These are phyloP conservation scores for Danio jaintianensis DNA, from an alignment of 2,797 vertebrate genomes.

Conservation along the genomic window DNA sequence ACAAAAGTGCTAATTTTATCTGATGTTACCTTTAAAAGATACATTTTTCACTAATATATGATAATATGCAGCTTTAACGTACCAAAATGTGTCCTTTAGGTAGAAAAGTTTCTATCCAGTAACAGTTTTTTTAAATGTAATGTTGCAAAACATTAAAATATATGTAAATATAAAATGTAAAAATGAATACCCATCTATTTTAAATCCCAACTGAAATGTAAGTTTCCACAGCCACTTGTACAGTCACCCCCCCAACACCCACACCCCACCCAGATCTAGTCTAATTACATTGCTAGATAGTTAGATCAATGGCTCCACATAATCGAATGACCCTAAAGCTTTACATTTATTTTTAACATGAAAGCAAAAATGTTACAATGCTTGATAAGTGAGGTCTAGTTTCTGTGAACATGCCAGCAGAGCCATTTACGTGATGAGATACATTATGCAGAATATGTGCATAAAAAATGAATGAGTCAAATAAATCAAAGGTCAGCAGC, in stretches of 20 bases:
- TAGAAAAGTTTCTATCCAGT: too few relatives aligned
- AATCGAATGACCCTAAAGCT: slow-evolving; percentile 46
- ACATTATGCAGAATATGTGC: slow-evolving; percentile 27
- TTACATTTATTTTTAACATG: slow-evolving; percentile 29
- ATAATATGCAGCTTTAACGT: too few relatives aligned
- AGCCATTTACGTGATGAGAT: slow-evolving; percentile 42
- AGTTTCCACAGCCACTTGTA: too few relatives aligned
- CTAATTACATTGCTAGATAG: slow-evolving; percentile 65
- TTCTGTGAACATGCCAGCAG: slow-evolving; percentile 34
- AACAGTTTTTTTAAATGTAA: not conserved
- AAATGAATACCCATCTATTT: not conserved
- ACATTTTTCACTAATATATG: too few relatives aligned
- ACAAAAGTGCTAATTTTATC: too few relatives aligned
- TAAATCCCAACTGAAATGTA: too few relatives aligned
- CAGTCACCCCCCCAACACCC: too few relatives aligned
- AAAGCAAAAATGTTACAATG: slow-evolving; percentile 51
- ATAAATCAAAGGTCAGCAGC: slow-evolving; percentile 48
- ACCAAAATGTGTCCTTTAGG: too few relatives aligned
- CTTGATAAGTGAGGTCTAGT: slow-evolving; percentile 30
- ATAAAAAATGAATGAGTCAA: slow-evolving; percentile 43
- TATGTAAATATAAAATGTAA: too few relatives aligned
- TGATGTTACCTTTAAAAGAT: too few relatives aligned
- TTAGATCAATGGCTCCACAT: slow-evolving; percentile 54
- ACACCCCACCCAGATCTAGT: not conserved
- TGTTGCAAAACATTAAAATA: too few relatives aligned